Evolutionary conservation across 2,888 invertebrate species (phyloP).

Genomic region (Tethea ocularis): DNA sequence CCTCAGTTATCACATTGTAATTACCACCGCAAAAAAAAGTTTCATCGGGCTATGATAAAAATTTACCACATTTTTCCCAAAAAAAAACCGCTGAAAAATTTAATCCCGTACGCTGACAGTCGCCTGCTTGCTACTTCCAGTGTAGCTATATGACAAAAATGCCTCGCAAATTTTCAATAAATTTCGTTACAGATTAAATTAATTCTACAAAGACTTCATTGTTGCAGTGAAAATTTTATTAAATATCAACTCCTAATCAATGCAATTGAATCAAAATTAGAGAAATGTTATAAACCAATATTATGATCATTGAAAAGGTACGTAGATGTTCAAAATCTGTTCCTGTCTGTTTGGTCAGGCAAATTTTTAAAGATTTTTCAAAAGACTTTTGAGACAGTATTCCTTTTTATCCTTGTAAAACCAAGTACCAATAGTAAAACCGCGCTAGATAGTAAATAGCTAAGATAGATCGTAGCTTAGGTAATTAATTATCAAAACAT

Average conservation of each 20-base stretch:
- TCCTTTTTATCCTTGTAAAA: no score
- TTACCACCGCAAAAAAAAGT: not conserved
- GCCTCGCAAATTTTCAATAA: slow-evolving; percentile 53
- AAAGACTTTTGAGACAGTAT: no score
- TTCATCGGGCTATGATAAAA: slow-evolving; percentile 8
- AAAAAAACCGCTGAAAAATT: slow-evolving; percentile 48
- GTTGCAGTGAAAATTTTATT: slow-evolving; percentile 25
- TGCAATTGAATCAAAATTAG: no score
- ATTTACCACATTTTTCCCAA: slow-evolving; percentile 21
- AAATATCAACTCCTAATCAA: not conserved
- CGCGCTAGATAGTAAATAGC: no score
- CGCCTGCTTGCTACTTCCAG: slow-evolving; percentile 43
- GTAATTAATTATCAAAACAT: no score
- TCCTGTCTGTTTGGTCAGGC: no score
- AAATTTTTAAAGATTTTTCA: no score
- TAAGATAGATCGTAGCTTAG: no score
- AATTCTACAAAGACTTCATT: slow-evolving; percentile 35
- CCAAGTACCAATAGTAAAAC: no score
- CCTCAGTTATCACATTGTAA: not conserved
- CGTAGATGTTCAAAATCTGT: no score
- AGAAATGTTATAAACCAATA: no score
- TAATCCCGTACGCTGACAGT: slow-evolving; percentile 51
- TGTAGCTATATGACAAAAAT: slow-evolving; percentile 41
- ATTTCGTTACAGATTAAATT: slow-evolving; percentile 43
- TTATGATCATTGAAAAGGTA: no score